These are phyloP conservation scores for Margarornis squamiger DNA, from an alignment of 2,797 vertebrate species.

Conservation along the genomic window DNA sequence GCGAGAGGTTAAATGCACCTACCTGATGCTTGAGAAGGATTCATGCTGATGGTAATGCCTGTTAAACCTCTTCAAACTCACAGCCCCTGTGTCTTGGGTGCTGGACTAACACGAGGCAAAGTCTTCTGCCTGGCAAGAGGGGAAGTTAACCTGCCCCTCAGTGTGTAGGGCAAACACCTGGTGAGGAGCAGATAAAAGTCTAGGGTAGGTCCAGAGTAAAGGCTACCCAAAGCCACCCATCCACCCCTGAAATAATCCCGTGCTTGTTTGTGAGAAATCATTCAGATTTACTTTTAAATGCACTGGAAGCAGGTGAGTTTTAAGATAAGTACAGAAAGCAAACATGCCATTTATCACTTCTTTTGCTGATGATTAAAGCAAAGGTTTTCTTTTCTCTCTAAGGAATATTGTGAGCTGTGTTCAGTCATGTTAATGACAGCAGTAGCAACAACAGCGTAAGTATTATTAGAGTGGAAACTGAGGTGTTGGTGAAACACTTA, in stretches of 20 bases:
- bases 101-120: background rate
- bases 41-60: rapidly evolving
- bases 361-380: background rate
- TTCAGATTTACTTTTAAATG: background rate
- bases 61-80: background rate
- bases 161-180: rapidly evolving
- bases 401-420: background rate
- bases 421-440: background rate
- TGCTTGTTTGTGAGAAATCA: background rate
- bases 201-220: background rate
- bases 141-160: background rate
- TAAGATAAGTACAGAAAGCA: background rate
- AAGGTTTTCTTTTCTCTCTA: background rate
- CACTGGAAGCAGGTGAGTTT: background rate
- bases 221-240: background rate
- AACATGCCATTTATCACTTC: background rate
- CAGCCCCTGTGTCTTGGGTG: background rate
- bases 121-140: background rate
- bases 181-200: background rate
- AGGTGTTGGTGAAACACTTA: background rate
- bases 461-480: background rate
- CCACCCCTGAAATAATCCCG: background rate
- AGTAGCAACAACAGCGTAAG: background rate
- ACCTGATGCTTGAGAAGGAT: rapidly evolving
- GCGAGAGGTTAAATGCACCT: background rate